Conservation (phyloP, 2,113 vertebrate species). For the Dasyurus viverrinus region DNA sequence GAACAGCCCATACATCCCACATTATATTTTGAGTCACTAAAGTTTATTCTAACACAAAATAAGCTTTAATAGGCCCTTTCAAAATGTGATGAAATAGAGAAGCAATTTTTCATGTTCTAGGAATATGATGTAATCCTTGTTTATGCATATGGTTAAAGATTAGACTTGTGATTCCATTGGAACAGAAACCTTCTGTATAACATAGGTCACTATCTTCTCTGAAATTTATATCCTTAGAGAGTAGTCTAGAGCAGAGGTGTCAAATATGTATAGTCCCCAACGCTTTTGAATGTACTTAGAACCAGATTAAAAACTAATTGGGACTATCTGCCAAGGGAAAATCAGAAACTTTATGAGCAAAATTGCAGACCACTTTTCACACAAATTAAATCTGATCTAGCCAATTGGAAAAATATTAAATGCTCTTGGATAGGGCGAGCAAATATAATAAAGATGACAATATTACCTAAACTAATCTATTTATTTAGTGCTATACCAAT, state of each 20-base stretch:
- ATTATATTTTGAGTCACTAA: not conserved
- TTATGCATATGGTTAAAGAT: not conserved
- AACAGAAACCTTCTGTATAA: not conserved
- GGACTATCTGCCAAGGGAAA: no score
- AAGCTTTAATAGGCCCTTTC: not conserved
- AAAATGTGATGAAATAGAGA: not conserved
- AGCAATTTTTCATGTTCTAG: not conserved
- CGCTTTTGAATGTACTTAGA: not conserved
- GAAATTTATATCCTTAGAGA: not conserved
- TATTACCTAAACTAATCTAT: no score
- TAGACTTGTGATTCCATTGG: not conserved
- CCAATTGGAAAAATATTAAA: no score
- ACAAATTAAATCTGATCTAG: no score
- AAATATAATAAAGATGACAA: no score
- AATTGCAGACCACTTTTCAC: no score
- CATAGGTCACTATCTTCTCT: not conserved
- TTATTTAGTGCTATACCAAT: no score
- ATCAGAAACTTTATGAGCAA: no score
- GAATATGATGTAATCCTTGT: not conserved
- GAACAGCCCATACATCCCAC: no score
- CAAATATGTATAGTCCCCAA: not conserved
- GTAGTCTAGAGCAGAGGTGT: not conserved
- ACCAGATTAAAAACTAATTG: not conserved
- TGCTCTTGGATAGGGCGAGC: no score
- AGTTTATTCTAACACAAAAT: not conserved